Percentiles rank a stretch among this genome's conserved stretches.
Evolutionary conservation across 2,888 invertebrate genomes (phyloP).

Genomic region (Tetanocera ferruginea): DNA sequence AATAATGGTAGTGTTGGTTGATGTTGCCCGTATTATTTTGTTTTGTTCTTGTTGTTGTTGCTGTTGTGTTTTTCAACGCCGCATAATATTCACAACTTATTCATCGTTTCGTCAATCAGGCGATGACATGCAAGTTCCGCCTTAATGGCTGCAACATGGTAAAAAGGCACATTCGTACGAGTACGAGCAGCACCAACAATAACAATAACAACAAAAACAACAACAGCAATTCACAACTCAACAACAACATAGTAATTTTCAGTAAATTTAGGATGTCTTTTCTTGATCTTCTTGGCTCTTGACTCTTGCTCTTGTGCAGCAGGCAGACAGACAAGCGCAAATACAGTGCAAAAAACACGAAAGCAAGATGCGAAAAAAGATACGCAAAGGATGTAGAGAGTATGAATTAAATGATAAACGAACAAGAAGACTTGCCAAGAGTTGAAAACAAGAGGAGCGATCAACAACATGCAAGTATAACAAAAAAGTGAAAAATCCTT

Average conservation of each 20-base stretch:
- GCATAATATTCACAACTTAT: conserved; percentile 52
- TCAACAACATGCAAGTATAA: conserved; percentile 2
- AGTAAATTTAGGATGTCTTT: conserved; percentile 44
- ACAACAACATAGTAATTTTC: conserved; percentile 36
- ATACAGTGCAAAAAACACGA: conserved; percentile 31
- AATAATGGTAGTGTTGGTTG: conserved; percentile 9
- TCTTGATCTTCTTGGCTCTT: background rate
- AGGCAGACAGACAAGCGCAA: conserved; percentile 27
- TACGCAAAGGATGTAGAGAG: background rate
- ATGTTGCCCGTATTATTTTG: conserved; percentile 7
- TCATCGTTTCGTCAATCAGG: conserved; percentile 63
- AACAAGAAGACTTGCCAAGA: background rate
- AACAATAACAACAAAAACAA: conserved; percentile 25
- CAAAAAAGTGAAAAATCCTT: conserved; percentile 9
- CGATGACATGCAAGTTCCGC: conserved; percentile 63
- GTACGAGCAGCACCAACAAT: conserved; percentile 11
- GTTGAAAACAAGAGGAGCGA: background rate
- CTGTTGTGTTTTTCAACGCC: conserved; percentile 19
- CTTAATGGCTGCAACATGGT: conserved; percentile 52
- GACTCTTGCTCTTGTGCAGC: background rate
- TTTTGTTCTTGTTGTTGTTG: conserved; percentile 31
- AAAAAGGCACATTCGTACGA: conserved; percentile 36
- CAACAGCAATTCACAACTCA: conserved; percentile 17
- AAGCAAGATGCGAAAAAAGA: conserved; percentile 17
- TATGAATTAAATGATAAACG: background rate